These are phyloP conservation scores for Nasonia oneida DNA, from an alignment of 2,888 invertebrate genomes.

Conservation along the genomic window DNA sequence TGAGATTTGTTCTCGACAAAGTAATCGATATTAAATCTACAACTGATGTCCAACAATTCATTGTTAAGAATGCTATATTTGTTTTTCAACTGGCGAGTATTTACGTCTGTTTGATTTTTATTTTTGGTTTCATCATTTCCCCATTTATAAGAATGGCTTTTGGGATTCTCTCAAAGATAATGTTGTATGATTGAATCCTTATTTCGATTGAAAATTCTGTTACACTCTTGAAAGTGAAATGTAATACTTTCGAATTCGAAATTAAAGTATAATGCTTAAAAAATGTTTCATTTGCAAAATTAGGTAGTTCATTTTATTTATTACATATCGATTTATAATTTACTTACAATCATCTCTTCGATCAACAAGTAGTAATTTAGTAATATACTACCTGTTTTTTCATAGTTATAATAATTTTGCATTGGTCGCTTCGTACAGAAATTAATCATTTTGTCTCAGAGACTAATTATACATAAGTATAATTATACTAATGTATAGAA, in stretches of 20 bases:
- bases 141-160: slow-evolving; percentile 72
- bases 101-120: slow-evolving; percentile 72
- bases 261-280: slow-evolving; percentile 28
- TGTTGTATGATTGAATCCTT: slow-evolving; percentile 67
- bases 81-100: slow-evolving; percentile 71
- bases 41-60: slow-evolving; percentile 67
- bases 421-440: slow-evolving; percentile 39
- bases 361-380: slow-evolving; percentile 17
- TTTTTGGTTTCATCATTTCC: slow-evolving; percentile 72
- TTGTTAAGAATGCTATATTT: slow-evolving; percentile 70
- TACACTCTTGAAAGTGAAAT: not conserved
- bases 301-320: slow-evolving; percentile 53
- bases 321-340: slow-evolving; percentile 44
- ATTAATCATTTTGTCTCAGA: slow-evolving; percentile 1
- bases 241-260: slow-evolving; percentile 4
- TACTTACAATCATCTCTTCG: slow-evolving; percentile 41
- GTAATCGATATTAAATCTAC: slow-evolving; percentile 70
- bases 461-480: not conserved
- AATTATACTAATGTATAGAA: not conserved
- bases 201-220: not conserved
- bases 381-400: slow-evolving; percentile 24
- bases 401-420: slow-evolving; percentile 24
- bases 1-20: slow-evolving; percentile 74
- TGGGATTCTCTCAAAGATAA: slow-evolving; percentile 70
- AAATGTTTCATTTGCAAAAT: slow-evolving; percentile 48